Base-by-base conservation (phyloP, 2,888 invertebrate genomes). In the Mayetiola destructor region DNA sequence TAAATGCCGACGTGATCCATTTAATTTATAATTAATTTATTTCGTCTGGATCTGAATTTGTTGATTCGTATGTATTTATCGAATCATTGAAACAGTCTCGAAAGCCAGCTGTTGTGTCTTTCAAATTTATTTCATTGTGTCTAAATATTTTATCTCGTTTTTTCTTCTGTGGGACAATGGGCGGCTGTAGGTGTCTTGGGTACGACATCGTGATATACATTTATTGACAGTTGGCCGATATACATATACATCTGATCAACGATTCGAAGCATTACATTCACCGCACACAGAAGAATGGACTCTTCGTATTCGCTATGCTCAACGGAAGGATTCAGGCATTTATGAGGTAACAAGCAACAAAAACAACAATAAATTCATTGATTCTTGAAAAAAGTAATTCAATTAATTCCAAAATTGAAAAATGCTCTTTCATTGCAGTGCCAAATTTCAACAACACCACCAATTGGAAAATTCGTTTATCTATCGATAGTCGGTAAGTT, bases 391-490 rank as follows among this genome's bases (percentile, higher is more conserved):
- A n/a, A n/a, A n/a, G n/a, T n/a, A 14, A 37, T n/a, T 37, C 14
- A 40, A 40, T 20, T 40, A 10, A 27, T 48, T n/a, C 27, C n/a
- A 27, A 27, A 48, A 48, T 39, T 10, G 39, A 9, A 16, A 39
- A 10, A n/a, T n/a, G n/a, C 20, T 4, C 32, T 32, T 32, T 32
- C 14, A 27, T 48, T 48, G 16, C 48, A 48, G 75, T 93, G 92
- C 73, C 93, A 93, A 78, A 87, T 93, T 68, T 90, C 90, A 64
- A 91, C 92, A 60, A 90, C 90, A 59, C 92, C 92, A 21, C 92
- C 91, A 68, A 85, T 90, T 79, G 89, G 90, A 67, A 91, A 91
- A 73, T 90, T 88, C 70, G 86, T 93, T 68, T 86, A 90, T 72
- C 80, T 93, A 64, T 86, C 82, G 66, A 91, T 93, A 64, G 87